Evolutionary conservation across 1,140 invertebrate genomes (phyloP).

Genomic region (Lysiphlebus fabarum): DNA sequence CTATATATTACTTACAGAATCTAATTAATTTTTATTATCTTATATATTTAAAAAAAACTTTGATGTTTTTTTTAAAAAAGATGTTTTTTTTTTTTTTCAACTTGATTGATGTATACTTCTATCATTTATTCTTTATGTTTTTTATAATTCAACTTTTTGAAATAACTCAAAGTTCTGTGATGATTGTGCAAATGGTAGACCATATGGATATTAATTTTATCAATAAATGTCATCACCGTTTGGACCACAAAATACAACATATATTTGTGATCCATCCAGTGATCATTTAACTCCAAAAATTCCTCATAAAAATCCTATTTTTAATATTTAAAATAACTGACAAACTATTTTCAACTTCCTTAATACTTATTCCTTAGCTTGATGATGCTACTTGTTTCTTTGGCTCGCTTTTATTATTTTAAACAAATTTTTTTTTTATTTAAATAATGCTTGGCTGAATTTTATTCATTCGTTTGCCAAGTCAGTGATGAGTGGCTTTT

Average conservation of each 20-base stretch:
- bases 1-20: too few relatives aligned
- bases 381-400: too few relatives aligned
- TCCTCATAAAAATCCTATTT: conserved; percentile 13
- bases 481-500: too few relatives aligned
- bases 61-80: conserved; percentile 2
- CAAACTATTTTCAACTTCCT: neutral
- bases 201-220: conserved; percentile 38
- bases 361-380: too few relatives aligned
- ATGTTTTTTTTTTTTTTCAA: neutral
- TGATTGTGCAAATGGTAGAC: conserved; percentile 56
- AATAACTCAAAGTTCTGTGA: conserved; percentile 56
- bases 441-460: too few relatives aligned
- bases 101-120: neutral
- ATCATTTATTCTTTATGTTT: neutral
- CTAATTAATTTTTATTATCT: too few relatives aligned
- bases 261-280: conserved; percentile 42
- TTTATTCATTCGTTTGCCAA: too few relatives aligned
- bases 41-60: too few relatives aligned
- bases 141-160: conserved; percentile 36
- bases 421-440: too few relatives aligned
- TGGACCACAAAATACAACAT: conserved; percentile 36
- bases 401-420: too few relatives aligned
- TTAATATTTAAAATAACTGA: neutral
- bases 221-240: conserved; percentile 33
- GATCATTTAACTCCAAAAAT: conserved; percentile 24